Conservation (phyloP, 2,113 vertebrate species). For the Eudorcas thomsonii region DNA sequence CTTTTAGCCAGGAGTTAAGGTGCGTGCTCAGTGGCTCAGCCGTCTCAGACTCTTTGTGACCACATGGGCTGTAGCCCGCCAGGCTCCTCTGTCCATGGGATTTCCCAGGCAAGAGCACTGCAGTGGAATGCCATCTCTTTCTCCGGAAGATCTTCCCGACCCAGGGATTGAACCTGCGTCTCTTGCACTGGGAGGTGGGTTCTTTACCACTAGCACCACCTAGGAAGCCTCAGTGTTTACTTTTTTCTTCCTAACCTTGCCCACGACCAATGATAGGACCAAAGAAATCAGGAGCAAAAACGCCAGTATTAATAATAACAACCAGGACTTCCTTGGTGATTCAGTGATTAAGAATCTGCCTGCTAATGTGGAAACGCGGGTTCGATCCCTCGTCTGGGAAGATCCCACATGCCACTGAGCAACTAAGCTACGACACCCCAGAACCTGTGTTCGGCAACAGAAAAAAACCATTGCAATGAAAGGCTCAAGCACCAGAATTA, state of each 20-base stretch:
- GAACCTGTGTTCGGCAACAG: not conserved
- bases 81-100: not conserved
- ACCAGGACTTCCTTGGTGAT: not conserved
- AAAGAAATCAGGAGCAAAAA: not conserved
- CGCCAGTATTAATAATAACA: not conserved
- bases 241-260: not conserved
- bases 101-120: not conserved
- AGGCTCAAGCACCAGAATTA: not conserved
- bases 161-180: not conserved
- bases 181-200: not conserved
- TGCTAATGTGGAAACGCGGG: not conserved
- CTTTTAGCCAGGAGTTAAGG: not conserved
- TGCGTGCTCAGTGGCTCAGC: not conserved
- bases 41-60: not conserved
- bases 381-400: not conserved
- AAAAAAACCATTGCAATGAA: not conserved
- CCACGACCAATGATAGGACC: not conserved
- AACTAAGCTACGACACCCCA: not conserved
- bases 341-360: not conserved
- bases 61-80: accelerated
- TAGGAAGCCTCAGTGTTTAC: not conserved
- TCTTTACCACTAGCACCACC: not conserved
- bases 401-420: not conserved
- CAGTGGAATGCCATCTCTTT: not conserved
- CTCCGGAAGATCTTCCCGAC: not conserved